Evolutionary conservation across 2,113 vertebrate genomes (phyloP).

Genomic region (Peromyscus leucopus): DNA sequence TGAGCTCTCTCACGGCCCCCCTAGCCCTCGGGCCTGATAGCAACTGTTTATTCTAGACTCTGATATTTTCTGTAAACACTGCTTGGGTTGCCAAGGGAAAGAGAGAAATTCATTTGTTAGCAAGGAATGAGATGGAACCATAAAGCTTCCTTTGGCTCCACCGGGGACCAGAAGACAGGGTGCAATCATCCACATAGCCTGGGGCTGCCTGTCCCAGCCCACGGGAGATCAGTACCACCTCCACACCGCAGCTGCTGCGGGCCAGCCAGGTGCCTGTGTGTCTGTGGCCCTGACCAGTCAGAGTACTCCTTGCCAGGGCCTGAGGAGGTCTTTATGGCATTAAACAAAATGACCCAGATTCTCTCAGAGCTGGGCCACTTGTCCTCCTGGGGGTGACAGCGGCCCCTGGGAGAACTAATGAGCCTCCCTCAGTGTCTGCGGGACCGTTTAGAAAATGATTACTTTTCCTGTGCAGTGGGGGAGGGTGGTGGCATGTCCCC

Average conservation of each 20-base stretch:
- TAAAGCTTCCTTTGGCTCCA: slow-evolving; percentile 68
- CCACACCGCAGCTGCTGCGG: neutral
- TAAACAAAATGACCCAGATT: slow-evolving; percentile 77
- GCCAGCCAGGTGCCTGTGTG: neutral
- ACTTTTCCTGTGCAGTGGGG: slow-evolving; percentile 61
- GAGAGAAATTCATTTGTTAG: slow-evolving; percentile 72
- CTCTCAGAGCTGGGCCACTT: slow-evolving; percentile 59
- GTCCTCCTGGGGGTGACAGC: slow-evolving; percentile 44
- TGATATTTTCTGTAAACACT: slow-evolving; percentile 83
- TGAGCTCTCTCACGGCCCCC: slow-evolving; percentile 26
- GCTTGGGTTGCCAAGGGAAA: slow-evolving; percentile 74
- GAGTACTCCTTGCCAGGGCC: slow-evolving; percentile 8
- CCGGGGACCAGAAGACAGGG: neutral
- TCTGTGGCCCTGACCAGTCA: neutral
- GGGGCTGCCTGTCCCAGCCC: neutral
- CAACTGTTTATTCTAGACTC: slow-evolving; percentile 76
- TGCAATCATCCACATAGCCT: neutral
- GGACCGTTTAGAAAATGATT: slow-evolving; percentile 77
- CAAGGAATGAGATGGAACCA: slow-evolving; percentile 66
- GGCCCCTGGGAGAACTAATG: slow-evolving; percentile 65
- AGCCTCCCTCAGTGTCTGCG: slow-evolving; percentile 52
- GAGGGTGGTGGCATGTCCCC: neutral
- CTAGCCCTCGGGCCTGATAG: slow-evolving; percentile 58
- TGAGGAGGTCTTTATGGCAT: neutral
- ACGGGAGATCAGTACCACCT: neutral